Evolutionary conservation across 1,140 invertebrate genomes (phyloP), one percentile per base, ranked within the genome.

Genomic region (Leptinotarsa undecemlineata): DNA sequence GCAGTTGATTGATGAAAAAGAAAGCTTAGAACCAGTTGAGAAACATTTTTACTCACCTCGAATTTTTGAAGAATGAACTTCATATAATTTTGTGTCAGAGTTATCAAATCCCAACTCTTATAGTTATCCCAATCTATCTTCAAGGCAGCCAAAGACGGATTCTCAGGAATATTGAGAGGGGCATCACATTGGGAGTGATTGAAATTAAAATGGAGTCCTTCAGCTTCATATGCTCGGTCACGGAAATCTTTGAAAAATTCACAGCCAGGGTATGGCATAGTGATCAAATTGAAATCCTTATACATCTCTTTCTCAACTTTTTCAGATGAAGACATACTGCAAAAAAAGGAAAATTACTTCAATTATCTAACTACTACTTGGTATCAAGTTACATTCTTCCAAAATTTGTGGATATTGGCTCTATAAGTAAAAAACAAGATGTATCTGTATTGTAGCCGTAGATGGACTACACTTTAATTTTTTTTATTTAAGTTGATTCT

Each of bases 301-400:
- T 95, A 96, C 80, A 2, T 11, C 33, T 92, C 91, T 81, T 93
- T 93, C 82, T 95, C 94, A 33, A 94, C 92, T 84, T 95, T 96
- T 83, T 96, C 94, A 67, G 94, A 95, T 11, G 94, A 95, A 20
- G 93, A 94, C n/a, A 93, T 90, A 84, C 92, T 95, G 81, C 8
- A 86, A 86, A 68, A 77, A 81, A 21, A n/a, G 1, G 14, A 57
- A 15, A 57, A n/a, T 57, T 3, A 57, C 6, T 33, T 33, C 26
- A 33, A 8, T 2, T 11, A 33, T 8, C 33, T 33, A 33, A 8
- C 33, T 33, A 33, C 33, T 8, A 33, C 33, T 33, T 33, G 33
- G 8, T 33, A 33, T 33, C 33, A 33, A 33, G 33, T 33, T 33
- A 2, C 33, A 33, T 33, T 33, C 8, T 8, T 33, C 33, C 33